Evolutionary conservation across 2,113 vertebrate species (phyloP).

Genomic region (Egretta garzetta): DNA sequence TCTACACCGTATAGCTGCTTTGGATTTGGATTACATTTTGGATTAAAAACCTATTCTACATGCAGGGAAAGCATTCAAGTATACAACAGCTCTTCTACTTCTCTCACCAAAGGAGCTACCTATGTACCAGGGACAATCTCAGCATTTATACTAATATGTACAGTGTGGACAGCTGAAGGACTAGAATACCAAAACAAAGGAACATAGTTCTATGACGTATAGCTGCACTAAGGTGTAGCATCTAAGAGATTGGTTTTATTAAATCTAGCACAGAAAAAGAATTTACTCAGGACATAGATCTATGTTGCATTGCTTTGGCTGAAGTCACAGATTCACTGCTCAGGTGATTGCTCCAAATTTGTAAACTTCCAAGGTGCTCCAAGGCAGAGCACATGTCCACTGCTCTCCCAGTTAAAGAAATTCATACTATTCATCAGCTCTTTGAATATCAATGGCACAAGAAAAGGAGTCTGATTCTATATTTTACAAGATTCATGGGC

Average conservation of each 20-base stretch:
- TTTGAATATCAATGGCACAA: background rate
- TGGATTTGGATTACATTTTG: background rate
- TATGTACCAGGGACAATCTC: background rate
- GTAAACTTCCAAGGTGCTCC: background rate
- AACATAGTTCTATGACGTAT: background rate
- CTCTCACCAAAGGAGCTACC: background rate
- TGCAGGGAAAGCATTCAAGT: background rate
- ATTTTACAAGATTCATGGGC: background rate
- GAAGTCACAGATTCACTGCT: background rate
- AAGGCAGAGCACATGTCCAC: background rate
- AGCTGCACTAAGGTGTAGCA: background rate
- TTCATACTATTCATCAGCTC: background rate
- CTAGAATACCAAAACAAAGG: background rate
- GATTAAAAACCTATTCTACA: background rate
- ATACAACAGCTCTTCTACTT: background rate
- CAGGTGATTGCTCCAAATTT: background rate
- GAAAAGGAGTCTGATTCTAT: background rate
- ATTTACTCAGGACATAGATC: background rate
- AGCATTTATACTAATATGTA: background rate
- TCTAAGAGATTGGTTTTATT: background rate
- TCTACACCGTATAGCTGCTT: background rate
- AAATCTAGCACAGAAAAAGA: background rate
- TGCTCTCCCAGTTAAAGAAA: background rate
- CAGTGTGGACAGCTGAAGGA: background rate
- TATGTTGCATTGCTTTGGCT: background rate